Evolutionary conservation across 2,797 vertebrate genomes (phyloP).

Genomic region (Sylvia borin): DNA sequence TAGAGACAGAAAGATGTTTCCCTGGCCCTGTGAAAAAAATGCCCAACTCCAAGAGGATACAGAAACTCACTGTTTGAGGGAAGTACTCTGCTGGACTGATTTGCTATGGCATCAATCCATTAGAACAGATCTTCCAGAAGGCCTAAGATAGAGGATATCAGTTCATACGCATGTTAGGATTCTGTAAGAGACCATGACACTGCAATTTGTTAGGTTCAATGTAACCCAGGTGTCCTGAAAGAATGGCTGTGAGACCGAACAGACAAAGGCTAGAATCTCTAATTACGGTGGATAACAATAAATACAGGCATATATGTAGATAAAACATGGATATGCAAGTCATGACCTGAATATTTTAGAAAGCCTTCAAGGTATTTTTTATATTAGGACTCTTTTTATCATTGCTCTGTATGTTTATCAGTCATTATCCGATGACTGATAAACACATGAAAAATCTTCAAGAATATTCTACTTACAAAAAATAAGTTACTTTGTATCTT

Average conservation of each 20-base stretch:
- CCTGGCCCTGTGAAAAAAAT: not conserved
- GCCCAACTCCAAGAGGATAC: not conserved
- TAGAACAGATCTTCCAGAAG: not conserved
- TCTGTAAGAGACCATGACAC: not conserved
- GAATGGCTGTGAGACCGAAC: not conserved
- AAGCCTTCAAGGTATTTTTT: not conserved
- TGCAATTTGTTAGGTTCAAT: not conserved
- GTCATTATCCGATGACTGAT: not conserved
- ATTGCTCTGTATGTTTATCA: not conserved
- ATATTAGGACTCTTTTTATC: not conserved
- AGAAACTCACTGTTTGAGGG: not conserved
- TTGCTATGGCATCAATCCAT: not conserved
- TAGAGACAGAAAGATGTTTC: not conserved
- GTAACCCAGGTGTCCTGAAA: not conserved
- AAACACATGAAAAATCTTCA: not conserved
- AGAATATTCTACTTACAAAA: not conserved
- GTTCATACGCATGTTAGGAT: not conserved
- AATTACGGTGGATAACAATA: not conserved
- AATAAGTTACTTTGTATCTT: not conserved
- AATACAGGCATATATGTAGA: not conserved
- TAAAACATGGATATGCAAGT: not conserved
- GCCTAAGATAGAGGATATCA: not conserved
- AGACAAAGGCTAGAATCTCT: not conserved
- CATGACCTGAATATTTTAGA: not conserved
- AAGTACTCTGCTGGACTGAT: not conserved